Evolutionary conservation across 2,888 invertebrate species (phyloP).

Genomic region (Camponotus fellah): DNA sequence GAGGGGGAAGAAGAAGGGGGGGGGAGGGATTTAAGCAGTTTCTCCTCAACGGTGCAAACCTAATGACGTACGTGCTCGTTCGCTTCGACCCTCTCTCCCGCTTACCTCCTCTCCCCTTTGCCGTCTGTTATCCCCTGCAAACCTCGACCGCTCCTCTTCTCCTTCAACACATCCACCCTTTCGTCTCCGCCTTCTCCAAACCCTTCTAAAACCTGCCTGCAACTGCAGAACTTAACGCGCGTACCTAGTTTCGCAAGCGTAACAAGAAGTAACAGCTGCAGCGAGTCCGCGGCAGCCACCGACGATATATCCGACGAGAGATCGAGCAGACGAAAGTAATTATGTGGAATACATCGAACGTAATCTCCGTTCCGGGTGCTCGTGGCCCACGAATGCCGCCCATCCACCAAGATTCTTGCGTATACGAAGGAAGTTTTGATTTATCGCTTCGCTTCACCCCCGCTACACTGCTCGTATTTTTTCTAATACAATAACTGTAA

Average conservation of each 20-base stretch:
- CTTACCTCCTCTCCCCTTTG: slow-evolving; percentile 37
- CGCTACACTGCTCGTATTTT: slow-evolving; percentile 12
- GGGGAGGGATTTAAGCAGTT: slow-evolving; percentile 65
- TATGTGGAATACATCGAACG: slow-evolving; percentile 81
- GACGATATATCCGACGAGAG: slow-evolving; percentile 70
- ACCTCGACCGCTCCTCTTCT: slow-evolving; percentile 40
- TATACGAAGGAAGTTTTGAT: slow-evolving; percentile 74
- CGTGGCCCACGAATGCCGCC: slow-evolving; percentile 42
- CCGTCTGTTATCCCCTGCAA: neutral
- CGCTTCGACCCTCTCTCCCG: slow-evolving; percentile 53
- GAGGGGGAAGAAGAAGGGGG: slow-evolving; percentile 31
- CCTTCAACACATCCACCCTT: slow-evolving; percentile 59
- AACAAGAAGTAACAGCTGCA: slow-evolving; percentile 79
- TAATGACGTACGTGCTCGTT: slow-evolving; percentile 73
- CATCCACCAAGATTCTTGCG: slow-evolving; percentile 64
- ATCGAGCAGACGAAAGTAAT: slow-evolving; percentile 78
- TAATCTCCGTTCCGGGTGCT: slow-evolving; percentile 50
- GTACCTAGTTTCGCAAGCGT: slow-evolving; percentile 74
- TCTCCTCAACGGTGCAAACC: slow-evolving; percentile 64
- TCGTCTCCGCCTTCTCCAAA: slow-evolving; percentile 41
- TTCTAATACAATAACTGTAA: slow-evolving; percentile 41
- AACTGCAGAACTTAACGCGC: slow-evolving; percentile 69
- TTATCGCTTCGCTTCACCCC: slow-evolving; percentile 67
- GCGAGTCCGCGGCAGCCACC: slow-evolving; percentile 65
- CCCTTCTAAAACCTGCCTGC: slow-evolving; percentile 50